Evolutionary conservation across 2,888 invertebrate species (phyloP).

Genomic region (Diogma glabrata): DNA sequence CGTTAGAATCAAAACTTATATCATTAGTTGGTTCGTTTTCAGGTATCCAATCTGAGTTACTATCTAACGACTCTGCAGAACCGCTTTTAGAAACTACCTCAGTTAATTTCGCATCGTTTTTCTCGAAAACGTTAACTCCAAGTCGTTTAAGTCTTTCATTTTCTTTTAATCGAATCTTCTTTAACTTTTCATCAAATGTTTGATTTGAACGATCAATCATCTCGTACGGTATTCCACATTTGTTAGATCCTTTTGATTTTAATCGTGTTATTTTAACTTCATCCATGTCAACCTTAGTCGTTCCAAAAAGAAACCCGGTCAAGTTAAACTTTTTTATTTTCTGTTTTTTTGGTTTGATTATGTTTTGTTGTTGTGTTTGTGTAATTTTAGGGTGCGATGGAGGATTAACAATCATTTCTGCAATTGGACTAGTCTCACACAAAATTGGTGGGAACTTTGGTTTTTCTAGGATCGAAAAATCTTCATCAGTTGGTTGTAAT

Average conservation of each 20-base stretch:
- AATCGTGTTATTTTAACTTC: constrained; percentile 10
- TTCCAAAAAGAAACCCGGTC: constrained; percentile 27
- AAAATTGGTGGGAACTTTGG: constrained; percentile 12
- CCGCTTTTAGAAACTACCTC: too few species aligned
- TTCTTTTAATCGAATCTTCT: constrained; percentile 12
- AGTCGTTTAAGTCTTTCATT: constrained; percentile 17
- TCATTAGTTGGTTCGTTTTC: constrained; percentile 7
- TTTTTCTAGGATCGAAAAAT: constrained; percentile 2
- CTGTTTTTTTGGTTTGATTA: constrained; percentile 27
- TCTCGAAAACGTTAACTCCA: too few species aligned
- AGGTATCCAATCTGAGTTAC: too few species aligned
- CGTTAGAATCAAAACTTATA: not conserved
- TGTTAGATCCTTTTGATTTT: constrained; percentile 5
- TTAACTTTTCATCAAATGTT: constrained; percentile 16
- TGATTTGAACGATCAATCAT: constrained; percentile 7
- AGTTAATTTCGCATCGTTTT: too few species aligned
- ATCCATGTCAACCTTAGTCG: constrained; percentile 15
- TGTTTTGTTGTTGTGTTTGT: constrained; percentile 25
- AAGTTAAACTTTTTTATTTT: constrained; percentile 32
- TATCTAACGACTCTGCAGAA: too few species aligned
- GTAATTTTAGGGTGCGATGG: constrained; percentile 28
- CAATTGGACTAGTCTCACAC: constrained; percentile 19
- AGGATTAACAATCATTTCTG: constrained; percentile 22
- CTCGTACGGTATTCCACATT: constrained; percentile 6
- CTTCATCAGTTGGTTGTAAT: not conserved